Conservation (phyloP, 2,113 vertebrate genomes). For the cat (Felis catus) region F.catus_Fca126_mat1.0 CM031424.1:88266001-88266500, state of each 20-base stretch:
- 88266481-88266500: not conserved
- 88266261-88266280: not conserved
- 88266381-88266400: rapidly evolving
- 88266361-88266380: not conserved
- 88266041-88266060: not conserved
- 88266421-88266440: not conserved
- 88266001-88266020: not conserved
- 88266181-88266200: not conserved
- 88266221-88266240: not conserved
- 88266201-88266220: not conserved
- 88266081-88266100: not conserved
- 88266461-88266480: not conserved
- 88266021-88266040: not conserved
- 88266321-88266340: not conserved
- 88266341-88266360: not conserved
- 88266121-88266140: rapidly evolving
- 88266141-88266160: too few species aligned
- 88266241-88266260: not conserved
- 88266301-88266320: rapidly evolving
- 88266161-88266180: not conserved
- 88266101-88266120: not conserved
- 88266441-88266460: not conserved
- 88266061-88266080: not conserved
- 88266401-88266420: not conserved
- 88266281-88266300: not conserved